phyloP scores from a whole-genome alignment of 2,797 vertebrate species.

The Chelidonichthys spinosus region DNA sequence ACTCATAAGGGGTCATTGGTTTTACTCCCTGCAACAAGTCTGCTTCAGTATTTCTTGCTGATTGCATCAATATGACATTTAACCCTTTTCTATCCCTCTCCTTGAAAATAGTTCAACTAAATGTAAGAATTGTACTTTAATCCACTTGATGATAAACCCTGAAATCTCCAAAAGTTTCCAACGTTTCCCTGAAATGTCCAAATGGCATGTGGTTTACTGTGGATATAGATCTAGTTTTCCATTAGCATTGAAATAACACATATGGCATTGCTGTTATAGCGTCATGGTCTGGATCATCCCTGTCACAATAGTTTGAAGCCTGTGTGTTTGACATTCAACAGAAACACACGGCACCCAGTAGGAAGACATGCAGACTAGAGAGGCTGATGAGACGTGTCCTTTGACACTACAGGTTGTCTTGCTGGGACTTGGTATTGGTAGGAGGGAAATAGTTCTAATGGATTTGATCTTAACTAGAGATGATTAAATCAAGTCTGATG shows the following conservation, averaged over 20 bases:
- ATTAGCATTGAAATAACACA: conserved; percentile 1
- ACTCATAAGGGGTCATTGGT: neutral
- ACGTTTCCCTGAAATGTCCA: neutral
- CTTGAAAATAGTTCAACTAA: neutral
- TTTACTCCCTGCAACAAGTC: conserved; percentile 3
- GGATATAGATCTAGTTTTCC: conserved; percentile 3
- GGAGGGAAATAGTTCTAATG: conserved; percentile 5
- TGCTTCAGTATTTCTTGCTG: neutral
- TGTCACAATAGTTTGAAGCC: conserved; percentile 8
- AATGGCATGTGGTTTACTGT: neutral
- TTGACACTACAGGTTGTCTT: neutral
- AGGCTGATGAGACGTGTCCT: conserved; percentile 2
- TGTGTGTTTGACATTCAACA: conserved; percentile 5
- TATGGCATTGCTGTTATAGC: neutral
- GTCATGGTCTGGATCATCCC: conserved; percentile 1
- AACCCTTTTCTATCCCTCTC: conserved; percentile 1
- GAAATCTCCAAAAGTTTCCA: too few relatives aligned
- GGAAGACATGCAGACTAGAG: neutral
- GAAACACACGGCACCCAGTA: neutral
- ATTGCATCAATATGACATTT: conserved; percentile 2
- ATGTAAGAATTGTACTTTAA: neutral
- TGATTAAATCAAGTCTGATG: neutral
- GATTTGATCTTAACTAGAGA: neutral
- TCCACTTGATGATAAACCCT: conserved; percentile 14
- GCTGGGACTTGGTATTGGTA: neutral